Evolutionary conservation across 2,888 invertebrate species (phyloP).

Genomic region (Sthenelais limicola): DNA sequence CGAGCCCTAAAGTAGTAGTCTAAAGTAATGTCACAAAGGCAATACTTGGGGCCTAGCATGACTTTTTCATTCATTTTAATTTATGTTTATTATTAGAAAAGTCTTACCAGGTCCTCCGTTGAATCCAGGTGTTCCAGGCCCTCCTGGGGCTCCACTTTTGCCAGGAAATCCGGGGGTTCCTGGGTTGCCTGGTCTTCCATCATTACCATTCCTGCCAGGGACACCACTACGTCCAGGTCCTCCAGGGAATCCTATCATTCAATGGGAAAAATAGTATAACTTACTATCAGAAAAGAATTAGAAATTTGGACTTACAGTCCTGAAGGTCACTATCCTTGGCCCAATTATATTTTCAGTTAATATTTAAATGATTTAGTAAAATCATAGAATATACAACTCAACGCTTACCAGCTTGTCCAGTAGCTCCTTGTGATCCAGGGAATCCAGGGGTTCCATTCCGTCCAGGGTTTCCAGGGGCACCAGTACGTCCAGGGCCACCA

Average conservation of each 20-base stretch:
- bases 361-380: no score
- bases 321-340: no score
- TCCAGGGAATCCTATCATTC: slow-evolving; percentile 4
- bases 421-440: slow-evolving; percentile 34
- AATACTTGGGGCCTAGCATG: no score
- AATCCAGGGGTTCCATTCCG: slow-evolving; percentile 27
- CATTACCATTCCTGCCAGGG: slow-evolving; percentile 24
- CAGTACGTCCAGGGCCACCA: slow-evolving; percentile 38
- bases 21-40: no score
- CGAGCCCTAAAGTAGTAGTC: no score
- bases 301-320: no score
- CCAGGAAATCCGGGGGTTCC: slow-evolving; percentile 28
- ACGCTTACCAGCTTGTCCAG: slow-evolving; percentile 29
- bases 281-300: no score
- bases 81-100: not conserved
- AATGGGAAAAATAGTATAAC: not conserved
- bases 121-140: not conserved
- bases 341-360: no score
- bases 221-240: slow-evolving; percentile 8
- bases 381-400: not conserved
- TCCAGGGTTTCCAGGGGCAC: slow-evolving; percentile 37
- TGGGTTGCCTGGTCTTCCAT: slow-evolving; percentile 13
- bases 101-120: not conserved
- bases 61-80: no score
- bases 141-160: not conserved